phyloP scores from a whole-genome alignment of 1,140 invertebrate genomes.

The Doryteuthis pealeii region DNA sequence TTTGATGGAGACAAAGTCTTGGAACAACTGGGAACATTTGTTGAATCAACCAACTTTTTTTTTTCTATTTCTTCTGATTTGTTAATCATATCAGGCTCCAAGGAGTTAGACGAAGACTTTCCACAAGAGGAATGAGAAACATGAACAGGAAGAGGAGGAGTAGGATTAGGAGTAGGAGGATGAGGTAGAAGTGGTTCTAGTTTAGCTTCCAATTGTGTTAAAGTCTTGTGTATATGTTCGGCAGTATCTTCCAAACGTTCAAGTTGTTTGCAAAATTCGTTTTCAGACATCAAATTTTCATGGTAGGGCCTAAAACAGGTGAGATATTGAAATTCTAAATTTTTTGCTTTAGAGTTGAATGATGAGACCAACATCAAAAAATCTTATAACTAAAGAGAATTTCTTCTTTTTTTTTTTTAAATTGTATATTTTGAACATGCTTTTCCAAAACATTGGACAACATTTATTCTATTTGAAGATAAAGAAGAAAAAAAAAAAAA shows the following conservation, averaged over 20 bases:
- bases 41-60: background rate
- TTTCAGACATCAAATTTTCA: background rate
- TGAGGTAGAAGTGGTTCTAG: background rate
- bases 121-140: background rate
- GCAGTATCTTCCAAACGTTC: conserved; percentile 1
- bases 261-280: background rate
- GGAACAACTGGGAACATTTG: background rate
- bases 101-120: background rate
- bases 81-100: background rate
- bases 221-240: background rate
- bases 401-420: too few relatives aligned
- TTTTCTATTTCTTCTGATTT: conserved; percentile 6
- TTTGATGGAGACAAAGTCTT: background rate
- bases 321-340: background rate
- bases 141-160: too few relatives aligned
- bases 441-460: too few relatives aligned
- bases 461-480: too few relatives aligned
- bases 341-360: too few relatives aligned
- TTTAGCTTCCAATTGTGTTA: background rate
- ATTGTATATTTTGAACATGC: too few relatives aligned
- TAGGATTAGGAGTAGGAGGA: too few relatives aligned
- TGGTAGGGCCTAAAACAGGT: background rate
- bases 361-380: too few relatives aligned
- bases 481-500: too few relatives aligned
- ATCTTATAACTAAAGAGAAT: too few relatives aligned